A percentile compares a stretch with the other conserved stretches of the same genome.
Evolutionary conservation across 2,113 vertebrate genomes (phyloP).

Genomic region (Rhinolophus sinicus): DNA sequence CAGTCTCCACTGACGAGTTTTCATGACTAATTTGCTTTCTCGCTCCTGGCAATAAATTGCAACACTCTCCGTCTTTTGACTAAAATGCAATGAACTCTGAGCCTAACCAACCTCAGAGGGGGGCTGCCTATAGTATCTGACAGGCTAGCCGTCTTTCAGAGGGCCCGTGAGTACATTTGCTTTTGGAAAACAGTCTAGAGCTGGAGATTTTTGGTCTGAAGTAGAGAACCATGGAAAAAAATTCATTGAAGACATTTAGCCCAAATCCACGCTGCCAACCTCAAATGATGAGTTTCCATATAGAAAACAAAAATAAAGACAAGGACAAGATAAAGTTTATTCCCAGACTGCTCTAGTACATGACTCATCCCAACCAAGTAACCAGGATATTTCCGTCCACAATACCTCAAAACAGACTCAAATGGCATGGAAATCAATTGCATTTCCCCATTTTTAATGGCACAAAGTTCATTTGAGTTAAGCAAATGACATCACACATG

Average conservation of each 20-base stretch:
- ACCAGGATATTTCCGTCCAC: constrained; percentile 81
- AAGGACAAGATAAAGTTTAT: constrained; percentile 81
- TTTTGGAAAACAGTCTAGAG: constrained; percentile 59
- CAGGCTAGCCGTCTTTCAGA: not conserved
- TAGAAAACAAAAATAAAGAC: constrained; percentile 81
- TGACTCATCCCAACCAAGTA: constrained; percentile 77
- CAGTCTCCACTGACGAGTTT: not conserved
- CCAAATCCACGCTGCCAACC: constrained; percentile 72
- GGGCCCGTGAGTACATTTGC: not conserved
- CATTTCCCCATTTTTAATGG: constrained; percentile 76
- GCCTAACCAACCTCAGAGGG: not conserved
- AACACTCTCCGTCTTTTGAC: constrained; percentile 47
- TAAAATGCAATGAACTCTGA: constrained; percentile 17
- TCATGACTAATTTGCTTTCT: constrained; percentile 49
- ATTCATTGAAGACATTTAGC: constrained; percentile 71
- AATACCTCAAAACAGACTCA: constrained; percentile 80
- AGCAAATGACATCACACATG: constrained; percentile 65
- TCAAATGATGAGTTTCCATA: constrained; percentile 81
- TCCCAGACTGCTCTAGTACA: constrained; percentile 63
- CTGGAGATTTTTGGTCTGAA: constrained; percentile 60
- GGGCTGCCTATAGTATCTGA: not conserved
- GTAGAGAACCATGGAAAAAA: constrained; percentile 61
- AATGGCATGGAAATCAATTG: constrained; percentile 72
- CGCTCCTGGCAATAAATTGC: constrained; percentile 28
- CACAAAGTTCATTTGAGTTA: constrained; percentile 78